These are phyloP conservation scores for Porites rus DNA, from an alignment of 92 coral and sea anemone species.

Conservation along the genomic window DNA sequence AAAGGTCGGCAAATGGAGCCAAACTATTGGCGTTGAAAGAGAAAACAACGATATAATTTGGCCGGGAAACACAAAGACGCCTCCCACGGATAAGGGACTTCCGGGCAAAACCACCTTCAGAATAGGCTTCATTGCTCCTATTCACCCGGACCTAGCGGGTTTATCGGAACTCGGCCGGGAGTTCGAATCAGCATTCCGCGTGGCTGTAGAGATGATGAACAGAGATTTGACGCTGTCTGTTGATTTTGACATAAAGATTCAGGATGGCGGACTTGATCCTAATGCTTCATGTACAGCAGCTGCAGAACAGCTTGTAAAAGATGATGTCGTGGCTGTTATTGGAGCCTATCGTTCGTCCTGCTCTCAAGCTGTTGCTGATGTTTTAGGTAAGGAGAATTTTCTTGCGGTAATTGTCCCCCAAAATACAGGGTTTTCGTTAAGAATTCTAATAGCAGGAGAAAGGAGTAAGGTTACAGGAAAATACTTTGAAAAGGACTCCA, in stretches of 20 bases:
- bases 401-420: background rate
- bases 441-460: no score
- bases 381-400: constrained; percentile 72
- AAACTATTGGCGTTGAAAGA: constrained; percentile 82
- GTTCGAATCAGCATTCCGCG: constrained; percentile 85
- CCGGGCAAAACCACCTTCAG: constrained; percentile 97
- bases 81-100: constrained; percentile 92
- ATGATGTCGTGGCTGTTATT: constrained; percentile 93
- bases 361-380: constrained; percentile 87
- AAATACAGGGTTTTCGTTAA: background rate
- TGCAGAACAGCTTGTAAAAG: constrained; percentile 88
- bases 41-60: constrained; percentile 72
- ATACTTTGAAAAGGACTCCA: no score
- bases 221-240: constrained; percentile 87
- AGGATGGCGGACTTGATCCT: constrained; percentile 86
- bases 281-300: constrained; percentile 81
- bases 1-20: constrained; percentile 91
- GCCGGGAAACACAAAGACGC: constrained; percentile 91
- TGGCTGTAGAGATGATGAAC: constrained; percentile 97
- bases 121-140: constrained; percentile 95
- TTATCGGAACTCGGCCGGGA: constrained; percentile 91
- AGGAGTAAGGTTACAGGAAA: no score
- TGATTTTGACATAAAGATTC: constrained; percentile 88
- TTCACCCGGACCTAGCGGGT: constrained; percentile 88
- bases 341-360: constrained; percentile 97